phyloP scores from a whole-genome alignment of 2,888 invertebrate genomes.

The Drosophila borborema region DNA sequence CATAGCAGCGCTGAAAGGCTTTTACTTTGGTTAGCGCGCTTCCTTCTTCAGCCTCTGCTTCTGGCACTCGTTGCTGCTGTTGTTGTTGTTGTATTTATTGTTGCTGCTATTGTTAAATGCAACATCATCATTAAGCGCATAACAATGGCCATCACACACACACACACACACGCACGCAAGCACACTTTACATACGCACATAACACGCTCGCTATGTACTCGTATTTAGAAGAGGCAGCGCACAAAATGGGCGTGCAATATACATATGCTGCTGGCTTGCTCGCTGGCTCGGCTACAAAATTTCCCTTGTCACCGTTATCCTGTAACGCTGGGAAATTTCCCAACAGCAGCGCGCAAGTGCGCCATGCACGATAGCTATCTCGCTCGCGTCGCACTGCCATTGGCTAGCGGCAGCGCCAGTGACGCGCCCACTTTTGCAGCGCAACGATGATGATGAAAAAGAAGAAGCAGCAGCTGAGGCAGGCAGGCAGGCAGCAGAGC shows the following conservation, averaged over 20 bases:
- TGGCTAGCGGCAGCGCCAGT: slow-evolving; percentile 39
- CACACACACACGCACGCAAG: slow-evolving; percentile 19
- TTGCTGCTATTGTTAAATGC: slow-evolving; percentile 70
- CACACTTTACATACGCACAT: slow-evolving; percentile 13
- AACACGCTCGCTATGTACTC: slow-evolving; percentile 35
- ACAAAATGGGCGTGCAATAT: slow-evolving; percentile 53
- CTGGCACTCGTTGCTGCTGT: not conserved
- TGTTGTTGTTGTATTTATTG: slow-evolving; percentile 42
- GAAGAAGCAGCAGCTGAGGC: not conserved
- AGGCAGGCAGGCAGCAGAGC: slow-evolving; percentile 13
- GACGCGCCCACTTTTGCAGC: slow-evolving; percentile 63
- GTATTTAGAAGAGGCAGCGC: slow-evolving; percentile 30
- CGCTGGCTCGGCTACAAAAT: slow-evolving; percentile 31
- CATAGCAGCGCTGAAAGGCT: slow-evolving; percentile 50
- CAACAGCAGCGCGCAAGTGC: slow-evolving; percentile 62
- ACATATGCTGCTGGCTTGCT: slow-evolving; percentile 13
- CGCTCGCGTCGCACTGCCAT: slow-evolving; percentile 46
- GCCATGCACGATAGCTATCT: slow-evolving; percentile 45
- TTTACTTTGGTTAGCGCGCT: slow-evolving; percentile 47
- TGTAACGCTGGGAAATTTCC: slow-evolving; percentile 59
- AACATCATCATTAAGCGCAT: slow-evolving; percentile 78
- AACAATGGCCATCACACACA: slow-evolving; percentile 67
- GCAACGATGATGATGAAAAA: not conserved
- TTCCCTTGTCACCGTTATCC: slow-evolving; percentile 50
- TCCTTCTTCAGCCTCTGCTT: slow-evolving; percentile 11